These are phyloP conservation scores for Myripristis jacobus DNA, from an alignment of 2,797 vertebrate species.

Conservation along the genomic window DNA sequence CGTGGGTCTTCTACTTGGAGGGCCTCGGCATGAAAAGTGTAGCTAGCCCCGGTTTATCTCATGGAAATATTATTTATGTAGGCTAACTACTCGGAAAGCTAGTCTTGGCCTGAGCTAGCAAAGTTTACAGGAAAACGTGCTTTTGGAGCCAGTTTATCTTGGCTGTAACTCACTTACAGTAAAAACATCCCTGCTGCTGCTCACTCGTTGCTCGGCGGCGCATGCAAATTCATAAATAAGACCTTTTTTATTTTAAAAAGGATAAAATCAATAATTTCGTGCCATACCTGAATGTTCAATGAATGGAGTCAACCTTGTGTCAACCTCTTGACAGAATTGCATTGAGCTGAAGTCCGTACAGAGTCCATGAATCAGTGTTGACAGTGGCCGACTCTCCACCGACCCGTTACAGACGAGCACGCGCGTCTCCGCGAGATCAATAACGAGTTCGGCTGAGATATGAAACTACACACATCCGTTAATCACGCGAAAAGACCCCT, in stretches of 20 bases:
- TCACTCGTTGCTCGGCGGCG: neutral
- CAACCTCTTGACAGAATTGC: slow-evolving; percentile 52
- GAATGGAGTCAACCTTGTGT: slow-evolving; percentile 59
- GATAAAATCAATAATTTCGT: neutral
- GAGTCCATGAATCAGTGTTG: slow-evolving; percentile 78
- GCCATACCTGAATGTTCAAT: slow-evolving; percentile 63
- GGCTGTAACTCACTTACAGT: slow-evolving; percentile 3
- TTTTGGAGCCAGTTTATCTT: neutral
- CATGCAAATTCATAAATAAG: slow-evolving; percentile 1
- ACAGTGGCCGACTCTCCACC: slow-evolving; percentile 56
- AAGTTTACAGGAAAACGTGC: slow-evolving; percentile 1
- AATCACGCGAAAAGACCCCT: slow-evolving; percentile 9
- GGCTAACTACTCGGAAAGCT: neutral
- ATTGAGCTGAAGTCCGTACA: slow-evolving; percentile 57
- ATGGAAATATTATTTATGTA: neutral
- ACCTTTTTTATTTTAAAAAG: neutral
- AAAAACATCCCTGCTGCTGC: slow-evolving; percentile 1
- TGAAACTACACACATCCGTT: slow-evolving; percentile 3
- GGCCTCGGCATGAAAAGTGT: neutral
- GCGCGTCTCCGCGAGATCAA: slow-evolving; percentile 13
- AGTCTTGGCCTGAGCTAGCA: neutral
- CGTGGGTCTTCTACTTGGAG: too few species aligned
- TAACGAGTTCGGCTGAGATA: neutral
- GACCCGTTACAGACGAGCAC: slow-evolving; percentile 42
- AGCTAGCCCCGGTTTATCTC: neutral